These are phyloP conservation scores for Rhingia rostrata DNA, from an alignment of 2,888 invertebrate species.

Conservation along the genomic window DNA sequence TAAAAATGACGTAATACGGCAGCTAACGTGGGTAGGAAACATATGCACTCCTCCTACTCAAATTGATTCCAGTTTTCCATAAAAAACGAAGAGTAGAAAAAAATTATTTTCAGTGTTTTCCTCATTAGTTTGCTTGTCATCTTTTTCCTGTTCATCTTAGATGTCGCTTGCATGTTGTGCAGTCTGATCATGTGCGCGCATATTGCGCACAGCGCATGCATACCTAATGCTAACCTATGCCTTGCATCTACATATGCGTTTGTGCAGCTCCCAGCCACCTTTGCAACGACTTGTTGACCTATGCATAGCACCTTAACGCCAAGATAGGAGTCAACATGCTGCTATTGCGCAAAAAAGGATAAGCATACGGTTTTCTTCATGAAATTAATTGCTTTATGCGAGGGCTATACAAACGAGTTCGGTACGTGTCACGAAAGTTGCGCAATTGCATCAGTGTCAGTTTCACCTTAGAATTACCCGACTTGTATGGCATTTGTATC, in stretches of 20 bases:
- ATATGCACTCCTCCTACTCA: neutral
- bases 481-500: constrained; percentile 16
- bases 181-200: constrained; percentile 33
- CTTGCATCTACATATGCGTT: neutral
- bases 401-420: neutral
- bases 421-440: neutral
- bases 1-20: too few species aligned
- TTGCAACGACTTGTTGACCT: constrained; percentile 24
- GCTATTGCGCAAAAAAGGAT: constrained; percentile 33
- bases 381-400: constrained; percentile 29
- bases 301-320: constrained; percentile 27
- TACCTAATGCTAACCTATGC: constrained; percentile 12
- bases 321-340: neutral
- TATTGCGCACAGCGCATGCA: constrained; percentile 19
- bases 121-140: constrained; percentile 43
- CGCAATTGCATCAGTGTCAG: constrained; percentile 14
- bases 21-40: neutral
- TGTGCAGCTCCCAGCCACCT: constrained; percentile 9
- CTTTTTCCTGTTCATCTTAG: constrained; percentile 36
- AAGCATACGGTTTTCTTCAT: neutral
- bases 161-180: constrained; percentile 15
- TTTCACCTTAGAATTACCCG: constrained; percentile 26
- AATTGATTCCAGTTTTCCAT: neutral
- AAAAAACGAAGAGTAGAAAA: neutral
- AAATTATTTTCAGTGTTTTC: constrained; percentile 8